These are phyloP conservation scores for Blennius ocellaris DNA, from an alignment of 2,113 vertebrate species.

Conservation along the genomic window DNA sequence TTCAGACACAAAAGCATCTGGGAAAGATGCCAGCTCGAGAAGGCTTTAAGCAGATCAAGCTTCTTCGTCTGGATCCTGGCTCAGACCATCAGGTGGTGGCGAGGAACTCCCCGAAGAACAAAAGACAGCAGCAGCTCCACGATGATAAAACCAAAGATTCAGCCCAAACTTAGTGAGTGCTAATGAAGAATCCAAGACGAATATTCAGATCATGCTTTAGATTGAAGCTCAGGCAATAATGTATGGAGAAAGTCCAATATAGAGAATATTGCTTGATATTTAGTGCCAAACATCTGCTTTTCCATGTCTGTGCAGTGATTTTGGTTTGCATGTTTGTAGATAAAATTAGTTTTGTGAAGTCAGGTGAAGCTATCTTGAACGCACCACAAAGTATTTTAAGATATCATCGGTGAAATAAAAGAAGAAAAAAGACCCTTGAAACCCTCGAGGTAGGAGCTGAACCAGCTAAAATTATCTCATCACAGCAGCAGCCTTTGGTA, in stretches of 20 bases:
- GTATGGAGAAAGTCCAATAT: slow-evolving; percentile 26
- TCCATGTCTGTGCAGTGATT: slow-evolving; percentile 4
- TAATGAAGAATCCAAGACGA: too few species aligned
- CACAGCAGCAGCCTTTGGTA: background rate
- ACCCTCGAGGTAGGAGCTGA: background rate
- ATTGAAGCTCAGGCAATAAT: slow-evolving; percentile 3
- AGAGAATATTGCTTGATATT: background rate
- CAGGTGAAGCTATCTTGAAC: slow-evolving; percentile 20
- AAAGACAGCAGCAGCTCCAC: slow-evolving; percentile 12
- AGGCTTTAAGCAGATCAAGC: slow-evolving; percentile 25
- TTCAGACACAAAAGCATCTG: slow-evolving; percentile 23
- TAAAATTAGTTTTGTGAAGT: background rate
- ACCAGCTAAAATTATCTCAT: slow-evolving; percentile 35
- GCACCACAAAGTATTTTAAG: slow-evolving; percentile 15
- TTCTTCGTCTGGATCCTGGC: slow-evolving; percentile 31
- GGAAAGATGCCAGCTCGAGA: slow-evolving; percentile 42
- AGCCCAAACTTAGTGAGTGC: background rate
- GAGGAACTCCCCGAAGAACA: slow-evolving; percentile 37
- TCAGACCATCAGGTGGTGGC: slow-evolving; percentile 14
- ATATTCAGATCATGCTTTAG: slow-evolving; percentile 4
- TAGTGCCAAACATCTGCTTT: slow-evolving; percentile 13
- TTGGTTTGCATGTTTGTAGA: background rate
- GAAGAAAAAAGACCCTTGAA: slow-evolving; percentile 12
- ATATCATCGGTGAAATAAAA: slow-evolving; percentile 18
- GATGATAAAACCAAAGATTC: slow-evolving; percentile 14